Base-by-base conservation (phyloP, 2,113 vertebrate genomes). In the Takifugu bimaculatus region DNA sequence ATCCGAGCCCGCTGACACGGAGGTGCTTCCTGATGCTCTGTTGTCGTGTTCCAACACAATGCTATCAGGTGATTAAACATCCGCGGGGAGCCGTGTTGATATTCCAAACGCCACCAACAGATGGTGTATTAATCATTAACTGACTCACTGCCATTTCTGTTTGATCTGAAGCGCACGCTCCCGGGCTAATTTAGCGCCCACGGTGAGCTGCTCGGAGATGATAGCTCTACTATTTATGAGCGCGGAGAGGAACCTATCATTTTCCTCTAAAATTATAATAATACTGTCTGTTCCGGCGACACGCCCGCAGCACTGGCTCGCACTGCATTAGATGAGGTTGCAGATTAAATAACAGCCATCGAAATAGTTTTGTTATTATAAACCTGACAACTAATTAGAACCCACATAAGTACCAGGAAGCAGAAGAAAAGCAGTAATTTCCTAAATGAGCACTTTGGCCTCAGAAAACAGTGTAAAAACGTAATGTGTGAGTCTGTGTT, bases 61-160 rank as follows among this genome's bases (percentile, higher is more conserved):
- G 75, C 77, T 85, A 88, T 87, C 89, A 87, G 81, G 82, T 85
- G 86, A 85, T 88, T 85, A 79, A 87, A 90, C 85, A 84, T 88
- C 88, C 72, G 43, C 68, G 6, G 84, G 85, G 88, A 85, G 68
- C 66, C 32, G 58, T 80, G 68, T 86, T 83, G 79, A 85, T 83
- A 90, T 88, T 84, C 86, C 81, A 78, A 85, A 81, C 45, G 66
- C 77, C 68, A 54, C 74, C 72, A 85, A 78, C 87, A 92, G 87
- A 86, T 85, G 85, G 74, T 51, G 50, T 66, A 87, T 92, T 83
- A 91, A 90, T 91, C 84, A 89, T 90, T 90, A 81, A 91, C 74
- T 84, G 74, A 76, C 70, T 85, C 78, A 65, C 72, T 77, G 74
- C 76, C 76, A 81, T 74, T 79, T 78, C 71, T 77, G 65, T 83